phyloP scores from a whole-genome alignment of 2,113 vertebrate genomes.

The Struthio camelus region DNA sequence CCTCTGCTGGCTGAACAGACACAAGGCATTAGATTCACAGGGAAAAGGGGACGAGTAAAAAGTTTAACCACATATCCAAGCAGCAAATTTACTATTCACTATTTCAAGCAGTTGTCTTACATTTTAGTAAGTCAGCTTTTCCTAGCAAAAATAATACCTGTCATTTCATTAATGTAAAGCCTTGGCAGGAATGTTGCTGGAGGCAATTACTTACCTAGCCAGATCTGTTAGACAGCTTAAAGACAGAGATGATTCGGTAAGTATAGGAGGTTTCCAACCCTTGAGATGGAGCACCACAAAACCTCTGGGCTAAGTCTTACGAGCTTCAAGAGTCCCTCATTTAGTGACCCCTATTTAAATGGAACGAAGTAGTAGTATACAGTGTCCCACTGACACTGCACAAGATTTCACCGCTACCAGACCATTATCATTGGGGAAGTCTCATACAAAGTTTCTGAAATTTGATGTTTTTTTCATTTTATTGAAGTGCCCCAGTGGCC shows the following conservation, averaged over 20 bases:
- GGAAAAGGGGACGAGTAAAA: not conserved
- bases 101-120: not conserved
- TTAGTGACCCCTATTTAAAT: fast-evolving
- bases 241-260: not conserved
- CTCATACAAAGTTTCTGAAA: not conserved
- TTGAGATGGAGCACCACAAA: not conserved
- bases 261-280: not conserved
- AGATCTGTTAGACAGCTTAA: no score
- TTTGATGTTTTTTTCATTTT: fast-evolving
- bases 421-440: fast-evolving
- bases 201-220: not conserved
- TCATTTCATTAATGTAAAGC: not conserved
- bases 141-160: not conserved
- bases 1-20: not conserved
- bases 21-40: not conserved
- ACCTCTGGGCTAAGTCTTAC: no score
- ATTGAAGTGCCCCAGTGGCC: not conserved
- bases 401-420: fast-evolving
- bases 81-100: not conserved
- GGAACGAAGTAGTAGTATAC: fast-evolving
- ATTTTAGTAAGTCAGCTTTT: not conserved
- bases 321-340: fast-evolving
- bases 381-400: no score
- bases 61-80: not conserved
- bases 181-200: not conserved